Conservation (phyloP, 1,140 invertebrate species). For the Drosophila busckii region DNA sequence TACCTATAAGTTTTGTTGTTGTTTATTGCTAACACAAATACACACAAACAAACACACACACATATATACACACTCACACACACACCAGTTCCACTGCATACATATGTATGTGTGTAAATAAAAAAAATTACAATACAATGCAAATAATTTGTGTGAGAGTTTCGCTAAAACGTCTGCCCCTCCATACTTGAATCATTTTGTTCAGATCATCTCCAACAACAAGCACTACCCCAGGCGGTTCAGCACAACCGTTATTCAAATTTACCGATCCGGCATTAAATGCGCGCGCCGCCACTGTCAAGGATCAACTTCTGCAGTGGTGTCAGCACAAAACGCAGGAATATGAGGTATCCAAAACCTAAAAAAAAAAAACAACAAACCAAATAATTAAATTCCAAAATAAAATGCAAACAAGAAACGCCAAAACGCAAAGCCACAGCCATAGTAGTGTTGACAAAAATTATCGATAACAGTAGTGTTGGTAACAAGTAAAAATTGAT, state of each 20-base stretch:
- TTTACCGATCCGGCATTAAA: conserved; percentile 91
- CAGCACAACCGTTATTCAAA: conserved; percentile 85
- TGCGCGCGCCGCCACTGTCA: conserved; percentile 94
- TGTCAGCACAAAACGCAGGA: conserved; percentile 96
- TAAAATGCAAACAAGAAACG: conserved; percentile 11
- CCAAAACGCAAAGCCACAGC: conserved; percentile 44
- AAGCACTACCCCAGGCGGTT: conserved; percentile 81
- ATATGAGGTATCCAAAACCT: conserved; percentile 88
- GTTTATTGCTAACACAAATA: conserved; percentile 61
- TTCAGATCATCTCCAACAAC: conserved; percentile 82
- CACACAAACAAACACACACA: conserved; percentile 18
- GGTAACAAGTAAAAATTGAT: no score
- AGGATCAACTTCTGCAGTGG: conserved; percentile 97
- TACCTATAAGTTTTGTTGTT: conserved; percentile 40
- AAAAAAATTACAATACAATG: conserved; percentile 16
- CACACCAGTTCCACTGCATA: conserved; percentile 27
- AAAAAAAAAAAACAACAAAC: conserved; percentile 30
- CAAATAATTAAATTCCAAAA: conserved; percentile 16
- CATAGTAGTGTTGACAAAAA: no score
- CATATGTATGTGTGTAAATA: conserved; percentile 18
- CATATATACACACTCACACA: conserved; percentile 12
- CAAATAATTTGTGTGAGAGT: conserved; percentile 58
- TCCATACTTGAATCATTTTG: conserved; percentile 67
- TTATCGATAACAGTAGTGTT: no score
- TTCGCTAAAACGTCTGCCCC: conserved; percentile 72